phyloP scores from a whole-genome alignment of 2,888 invertebrate species.

The Petrolisthes cinctipes region DNA sequence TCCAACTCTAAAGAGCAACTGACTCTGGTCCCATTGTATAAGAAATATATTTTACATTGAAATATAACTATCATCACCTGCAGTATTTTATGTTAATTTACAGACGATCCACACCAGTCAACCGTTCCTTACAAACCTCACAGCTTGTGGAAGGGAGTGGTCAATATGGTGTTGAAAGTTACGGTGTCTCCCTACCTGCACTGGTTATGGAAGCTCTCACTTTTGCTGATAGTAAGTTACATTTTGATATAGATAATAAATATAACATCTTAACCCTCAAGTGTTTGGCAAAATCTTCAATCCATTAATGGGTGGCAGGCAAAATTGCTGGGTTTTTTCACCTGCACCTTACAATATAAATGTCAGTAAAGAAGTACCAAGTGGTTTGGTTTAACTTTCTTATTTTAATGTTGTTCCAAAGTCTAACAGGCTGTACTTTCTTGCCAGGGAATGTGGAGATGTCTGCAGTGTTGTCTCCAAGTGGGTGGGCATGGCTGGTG shows the following conservation, averaged over 20 bases:
- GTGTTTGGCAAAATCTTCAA: no score
- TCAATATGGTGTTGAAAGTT: constrained; percentile 81
- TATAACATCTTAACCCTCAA: no score
- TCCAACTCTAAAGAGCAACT: neutral
- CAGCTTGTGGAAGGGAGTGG: constrained; percentile 83
- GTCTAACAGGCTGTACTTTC: neutral
- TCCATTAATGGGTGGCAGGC: no score
- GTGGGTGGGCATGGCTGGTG: constrained; percentile 88
- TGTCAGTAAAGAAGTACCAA: no score
- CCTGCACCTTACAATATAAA: no score
- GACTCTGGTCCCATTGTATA: no score
- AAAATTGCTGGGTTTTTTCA: no score
- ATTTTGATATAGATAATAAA: no score
- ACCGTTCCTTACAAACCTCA: constrained; percentile 73
- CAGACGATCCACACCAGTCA: constrained; percentile 57
- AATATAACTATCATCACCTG: no score
- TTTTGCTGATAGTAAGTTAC: constrained; percentile 78
- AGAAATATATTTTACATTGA: no score
- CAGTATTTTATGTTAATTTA: neutral
- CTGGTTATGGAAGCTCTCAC: constrained; percentile 89
- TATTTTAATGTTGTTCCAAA: constrained; percentile 66
- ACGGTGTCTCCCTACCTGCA: constrained; percentile 86
- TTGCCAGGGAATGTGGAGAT: constrained; percentile 68
- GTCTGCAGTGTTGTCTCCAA: constrained; percentile 77
- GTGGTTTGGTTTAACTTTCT: no score